A percentile compares a stretch with the other conserved stretches of the same genome.
phyloP scores from a whole-genome alignment of 2,113 vertebrate genomes.

The Microcebus lehilahytsara region DNA sequence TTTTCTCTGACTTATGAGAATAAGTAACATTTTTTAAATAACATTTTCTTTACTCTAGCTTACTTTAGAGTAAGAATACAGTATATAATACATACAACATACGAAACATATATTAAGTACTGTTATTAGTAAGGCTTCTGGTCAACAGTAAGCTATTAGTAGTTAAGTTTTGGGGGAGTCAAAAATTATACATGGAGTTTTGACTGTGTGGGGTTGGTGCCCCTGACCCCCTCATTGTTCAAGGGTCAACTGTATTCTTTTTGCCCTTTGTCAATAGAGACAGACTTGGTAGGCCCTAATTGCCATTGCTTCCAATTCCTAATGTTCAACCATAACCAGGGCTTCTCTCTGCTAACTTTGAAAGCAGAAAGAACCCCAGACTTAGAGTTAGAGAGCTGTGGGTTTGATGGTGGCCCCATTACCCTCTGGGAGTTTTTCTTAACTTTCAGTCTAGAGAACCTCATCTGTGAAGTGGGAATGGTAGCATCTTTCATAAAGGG shows the following conservation, averaged over 20 bases:
- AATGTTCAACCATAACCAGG: neutral
- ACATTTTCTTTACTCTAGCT: neutral
- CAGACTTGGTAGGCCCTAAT: neutral
- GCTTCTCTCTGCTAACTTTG: neutral
- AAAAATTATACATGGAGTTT: neutral
- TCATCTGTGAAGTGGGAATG: neutral
- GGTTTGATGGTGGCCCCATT: neutral
- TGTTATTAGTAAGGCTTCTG: neutral
- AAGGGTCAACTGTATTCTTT: neutral
- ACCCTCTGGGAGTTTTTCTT: neutral
- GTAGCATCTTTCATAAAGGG: neutral
- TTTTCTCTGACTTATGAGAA: neutral
- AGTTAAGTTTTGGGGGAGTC: neutral
- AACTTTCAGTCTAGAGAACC: neutral
- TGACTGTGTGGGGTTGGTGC: neutral
- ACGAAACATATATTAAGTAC: neutral
- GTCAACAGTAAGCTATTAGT: neutral
- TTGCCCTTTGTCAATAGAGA: neutral
- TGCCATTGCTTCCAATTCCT: neutral
- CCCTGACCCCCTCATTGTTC: neutral
- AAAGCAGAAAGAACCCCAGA: neutral
- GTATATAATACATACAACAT: neutral
- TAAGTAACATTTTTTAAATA: neutral
- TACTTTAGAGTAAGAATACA: neutral
- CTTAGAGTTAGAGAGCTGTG: neutral